Conservation (phyloP, 2,888 invertebrate species). For the Oxycera nigricornis region DNA sequence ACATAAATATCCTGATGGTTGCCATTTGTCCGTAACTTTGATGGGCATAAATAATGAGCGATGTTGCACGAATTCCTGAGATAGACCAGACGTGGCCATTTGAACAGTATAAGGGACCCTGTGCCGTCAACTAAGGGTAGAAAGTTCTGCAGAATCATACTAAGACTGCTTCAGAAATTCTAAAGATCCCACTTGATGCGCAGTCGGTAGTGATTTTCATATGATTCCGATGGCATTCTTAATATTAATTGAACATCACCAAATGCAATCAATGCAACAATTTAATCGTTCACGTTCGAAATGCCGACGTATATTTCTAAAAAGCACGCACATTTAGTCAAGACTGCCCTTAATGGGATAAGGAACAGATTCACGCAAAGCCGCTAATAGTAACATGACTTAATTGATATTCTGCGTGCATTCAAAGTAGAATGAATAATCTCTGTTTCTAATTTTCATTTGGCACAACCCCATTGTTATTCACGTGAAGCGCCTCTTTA, state of each 20-base stretch:
- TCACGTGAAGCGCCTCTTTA: background rate
- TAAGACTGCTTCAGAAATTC: too few species aligned
- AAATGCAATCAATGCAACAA: too few species aligned
- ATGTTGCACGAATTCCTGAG: background rate
- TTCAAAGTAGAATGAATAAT: constrained; percentile 9
- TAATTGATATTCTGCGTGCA: constrained; percentile 7
- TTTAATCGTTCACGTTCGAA: too few species aligned
- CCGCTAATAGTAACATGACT: background rate
- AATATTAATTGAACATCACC: too few species aligned
- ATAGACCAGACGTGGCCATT: background rate
- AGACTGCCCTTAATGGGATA: background rate
- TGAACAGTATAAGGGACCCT: background rate
- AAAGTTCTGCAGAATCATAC: too few species aligned
- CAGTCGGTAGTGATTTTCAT: background rate
- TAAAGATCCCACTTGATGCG: too few species aligned
- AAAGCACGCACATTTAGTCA: background rate
- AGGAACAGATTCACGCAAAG: too few species aligned
- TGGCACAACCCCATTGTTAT: background rate
- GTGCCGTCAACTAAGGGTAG: too few species aligned
- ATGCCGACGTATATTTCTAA: background rate
- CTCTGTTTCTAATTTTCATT: background rate
- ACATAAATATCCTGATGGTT: constrained; percentile 14
- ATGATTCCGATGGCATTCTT: background rate
- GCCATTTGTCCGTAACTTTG: background rate
- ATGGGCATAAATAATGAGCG: constrained; percentile 3